Conservation (phyloP, 2,888 invertebrate genomes). For the Kuschelorhynchus macadamiae region DNA sequence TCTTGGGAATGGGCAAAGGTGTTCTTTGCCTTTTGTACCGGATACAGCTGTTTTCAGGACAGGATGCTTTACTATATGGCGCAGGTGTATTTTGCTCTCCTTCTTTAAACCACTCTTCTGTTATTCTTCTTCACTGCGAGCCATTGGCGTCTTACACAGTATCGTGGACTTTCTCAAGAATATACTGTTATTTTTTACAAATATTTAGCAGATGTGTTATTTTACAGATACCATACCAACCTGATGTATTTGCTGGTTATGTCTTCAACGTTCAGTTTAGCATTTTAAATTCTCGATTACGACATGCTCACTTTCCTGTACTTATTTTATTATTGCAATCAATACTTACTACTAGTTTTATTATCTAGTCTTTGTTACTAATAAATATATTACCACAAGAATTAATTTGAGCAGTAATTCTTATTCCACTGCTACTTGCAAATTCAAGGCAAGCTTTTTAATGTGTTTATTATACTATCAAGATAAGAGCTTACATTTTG, state of each 20-base stretch:
- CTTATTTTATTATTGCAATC: too few relatives aligned
- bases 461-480: too few relatives aligned
- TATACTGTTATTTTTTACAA: too few relatives aligned
- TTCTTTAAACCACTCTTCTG: constrained; percentile 48
- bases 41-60: constrained; percentile 68
- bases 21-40: constrained; percentile 65
- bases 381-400: too few relatives aligned
- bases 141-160: constrained; percentile 5
- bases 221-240: not conserved
- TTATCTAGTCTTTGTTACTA: too few relatives aligned
- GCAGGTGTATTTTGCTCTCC: constrained; percentile 65
- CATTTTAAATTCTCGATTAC: too few relatives aligned
- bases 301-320: too few relatives aligned
- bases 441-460: too few relatives aligned
- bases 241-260: not conserved
- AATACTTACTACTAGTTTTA: too few relatives aligned
- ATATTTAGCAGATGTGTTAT: not conserved
- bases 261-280: too few relatives aligned
- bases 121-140: constrained; percentile 25
- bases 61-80: constrained; percentile 64
- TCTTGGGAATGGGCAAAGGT: constrained; percentile 60
- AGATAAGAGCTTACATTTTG: not conserved
- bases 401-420: too few relatives aligned
- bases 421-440: too few relatives aligned
- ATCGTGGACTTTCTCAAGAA: not conserved